phyloP scores from a whole-genome alignment of 1,140 invertebrate genomes.

The Subanguina moxae region DNA sequence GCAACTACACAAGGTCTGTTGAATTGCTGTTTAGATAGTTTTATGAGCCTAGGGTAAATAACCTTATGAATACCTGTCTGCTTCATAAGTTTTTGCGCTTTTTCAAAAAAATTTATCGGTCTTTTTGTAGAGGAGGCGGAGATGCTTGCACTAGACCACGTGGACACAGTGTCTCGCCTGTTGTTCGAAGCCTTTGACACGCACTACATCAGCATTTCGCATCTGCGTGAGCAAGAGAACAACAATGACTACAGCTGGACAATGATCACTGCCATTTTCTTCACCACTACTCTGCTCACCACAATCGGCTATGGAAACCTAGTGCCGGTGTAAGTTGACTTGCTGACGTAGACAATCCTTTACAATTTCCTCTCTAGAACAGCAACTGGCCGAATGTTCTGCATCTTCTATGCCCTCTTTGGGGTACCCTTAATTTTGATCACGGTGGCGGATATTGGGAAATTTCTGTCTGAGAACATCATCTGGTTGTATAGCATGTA shows the following conservation, averaged over 20 bases:
- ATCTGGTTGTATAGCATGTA: slow-evolving; percentile 52
- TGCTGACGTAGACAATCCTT: not conserved
- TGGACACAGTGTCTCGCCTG: slow-evolving; percentile 53
- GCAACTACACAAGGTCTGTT: slow-evolving; percentile 12
- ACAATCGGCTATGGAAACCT: slow-evolving; percentile 59
- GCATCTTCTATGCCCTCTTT: slow-evolving; percentile 57
- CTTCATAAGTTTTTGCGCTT: no score
- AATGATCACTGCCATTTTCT: slow-evolving; percentile 57
- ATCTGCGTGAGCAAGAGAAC: slow-evolving; percentile 26
- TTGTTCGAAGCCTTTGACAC: slow-evolving; percentile 59
- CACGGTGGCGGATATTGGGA: slow-evolving; percentile 58
- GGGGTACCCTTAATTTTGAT: slow-evolving; percentile 59
- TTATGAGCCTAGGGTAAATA: not conserved
- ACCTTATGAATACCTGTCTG: not conserved
- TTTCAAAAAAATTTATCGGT: not conserved
- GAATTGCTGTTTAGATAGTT: not conserved
- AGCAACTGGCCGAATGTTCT: slow-evolving; percentile 49
- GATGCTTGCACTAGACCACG: slow-evolving; percentile 40
- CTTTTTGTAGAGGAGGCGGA: slow-evolving; percentile 28
- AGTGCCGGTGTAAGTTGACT: slow-evolving; percentile 38
- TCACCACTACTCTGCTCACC: slow-evolving; percentile 58
- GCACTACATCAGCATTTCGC: slow-evolving; percentile 48
- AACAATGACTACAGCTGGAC: slow-evolving; percentile 49
- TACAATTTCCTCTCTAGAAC: not conserved
- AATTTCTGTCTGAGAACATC: slow-evolving; percentile 58